Conservation (phyloP, 2,113 vertebrate species). For the Dipodomys ordii region DNA sequence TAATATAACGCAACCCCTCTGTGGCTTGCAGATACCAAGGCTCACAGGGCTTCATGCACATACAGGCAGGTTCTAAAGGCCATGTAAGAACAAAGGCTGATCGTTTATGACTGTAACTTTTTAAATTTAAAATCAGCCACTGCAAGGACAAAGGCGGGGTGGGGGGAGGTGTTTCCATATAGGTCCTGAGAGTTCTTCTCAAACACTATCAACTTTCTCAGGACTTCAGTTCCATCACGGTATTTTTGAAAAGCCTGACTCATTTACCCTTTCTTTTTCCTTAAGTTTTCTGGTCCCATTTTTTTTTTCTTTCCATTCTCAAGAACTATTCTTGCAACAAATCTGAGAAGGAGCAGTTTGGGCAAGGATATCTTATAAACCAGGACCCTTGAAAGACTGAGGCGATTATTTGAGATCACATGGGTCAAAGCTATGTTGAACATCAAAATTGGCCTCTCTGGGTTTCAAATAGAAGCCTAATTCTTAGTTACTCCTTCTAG, state of each 20-base stretch:
- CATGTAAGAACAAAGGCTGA: not conserved
- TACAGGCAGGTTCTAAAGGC: not conserved
- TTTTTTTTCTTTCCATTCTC: not conserved
- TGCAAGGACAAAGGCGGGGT: not conserved
- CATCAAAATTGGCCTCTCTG: not conserved
- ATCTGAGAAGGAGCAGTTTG: not conserved
- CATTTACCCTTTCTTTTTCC: not conserved
- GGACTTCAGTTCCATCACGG: not conserved
- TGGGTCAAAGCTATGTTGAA: not conserved
- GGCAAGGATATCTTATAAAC: not conserved
- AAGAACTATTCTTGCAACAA: not conserved
- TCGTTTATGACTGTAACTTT: not conserved
- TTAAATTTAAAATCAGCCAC: not conserved
- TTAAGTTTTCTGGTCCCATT: not conserved
- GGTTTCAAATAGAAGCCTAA: not conserved
- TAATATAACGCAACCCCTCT: not conserved
- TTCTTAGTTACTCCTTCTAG: not conserved
- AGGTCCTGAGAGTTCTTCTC: not conserved
- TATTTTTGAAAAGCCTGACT: not conserved
- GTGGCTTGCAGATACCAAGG: not conserved
- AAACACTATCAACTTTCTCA: not conserved
- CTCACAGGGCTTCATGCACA: rapidly evolving
- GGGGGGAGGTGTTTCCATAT: not conserved
- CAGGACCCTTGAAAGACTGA: not conserved
- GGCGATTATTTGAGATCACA: not conserved